These are phyloP conservation scores for Synergus japonicus DNA, from an alignment of 2,888 invertebrate species.

Conservation along the genomic window DNA sequence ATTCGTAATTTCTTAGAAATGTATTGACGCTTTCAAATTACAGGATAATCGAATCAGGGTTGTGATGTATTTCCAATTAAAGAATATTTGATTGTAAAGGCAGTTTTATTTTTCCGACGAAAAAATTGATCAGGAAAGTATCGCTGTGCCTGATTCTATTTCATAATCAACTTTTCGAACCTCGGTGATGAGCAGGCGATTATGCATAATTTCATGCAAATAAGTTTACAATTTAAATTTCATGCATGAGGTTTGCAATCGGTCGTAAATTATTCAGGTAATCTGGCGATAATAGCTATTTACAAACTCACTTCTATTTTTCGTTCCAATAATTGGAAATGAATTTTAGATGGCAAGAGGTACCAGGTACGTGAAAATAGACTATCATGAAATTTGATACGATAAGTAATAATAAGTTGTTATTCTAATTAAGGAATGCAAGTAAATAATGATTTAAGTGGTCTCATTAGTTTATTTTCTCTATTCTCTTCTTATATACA, in stretches of 20 bases:
- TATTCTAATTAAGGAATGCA: neutral
- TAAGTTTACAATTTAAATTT: slow-evolving; percentile 46
- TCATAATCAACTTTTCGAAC: slow-evolving; percentile 34
- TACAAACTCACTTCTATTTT: slow-evolving; percentile 53
- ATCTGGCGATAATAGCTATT: slow-evolving; percentile 49
- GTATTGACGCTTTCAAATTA: neutral
- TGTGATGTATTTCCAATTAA: neutral
- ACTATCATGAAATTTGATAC: too few species aligned
- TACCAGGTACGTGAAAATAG: too few species aligned
- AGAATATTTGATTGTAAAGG: neutral
- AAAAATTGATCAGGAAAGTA: neutral
- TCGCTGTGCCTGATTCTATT: slow-evolving; percentile 41
- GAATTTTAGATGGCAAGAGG: slow-evolving; percentile 8
- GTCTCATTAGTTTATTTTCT: neutral
- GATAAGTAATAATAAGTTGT: too few species aligned
- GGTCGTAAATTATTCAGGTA: slow-evolving; percentile 55
- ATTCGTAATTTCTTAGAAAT: neutral
- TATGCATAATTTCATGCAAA: slow-evolving; percentile 55
- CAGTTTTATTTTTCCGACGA: neutral
- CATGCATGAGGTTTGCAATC: slow-evolving; percentile 33
- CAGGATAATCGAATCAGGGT: neutral
- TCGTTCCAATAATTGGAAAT: slow-evolving; percentile 60
- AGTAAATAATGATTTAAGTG: neutral
- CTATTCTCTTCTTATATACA: neutral
- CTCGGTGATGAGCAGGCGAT: slow-evolving; percentile 31